Evolutionary conservation across 2,888 invertebrate species (phyloP), one percentile per base, ranked within the genome.

Genomic region (Agrotis puta): DNA sequence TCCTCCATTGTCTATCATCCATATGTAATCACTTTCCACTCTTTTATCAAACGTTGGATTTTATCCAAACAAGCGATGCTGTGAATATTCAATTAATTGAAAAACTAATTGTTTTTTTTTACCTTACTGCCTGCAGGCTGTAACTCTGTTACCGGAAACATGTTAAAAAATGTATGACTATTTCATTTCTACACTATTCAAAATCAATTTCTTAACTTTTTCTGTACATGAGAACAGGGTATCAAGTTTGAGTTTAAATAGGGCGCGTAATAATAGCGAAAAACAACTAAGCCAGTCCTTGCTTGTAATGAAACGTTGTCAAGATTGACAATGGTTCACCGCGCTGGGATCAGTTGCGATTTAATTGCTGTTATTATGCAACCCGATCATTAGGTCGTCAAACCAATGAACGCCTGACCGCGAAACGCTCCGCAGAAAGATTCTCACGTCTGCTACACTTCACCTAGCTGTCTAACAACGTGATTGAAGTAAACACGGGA

Each of bases 351-450:
- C 85, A 82, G 83, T 85, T 81, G 80, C 85, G 82, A 89, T 89
- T 88, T 92, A 93, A 94, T 94, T 92, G 89, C 90, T 90, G 91
- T 92, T 91, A 93, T 94, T 94, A 92, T 88, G 87, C 87, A 88
- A 89, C 86, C 76, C 84, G 85, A 81, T 87, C 80, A 91, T 92
- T 92, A 91, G 88, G 83, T 89, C 87, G 88, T 88, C 89, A 87
- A 82, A 81, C 83, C 81, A 86, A 79, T 81, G 82, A 85, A 78
- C 82, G 85, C 82, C 89, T 82, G 66, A 71, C 82, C 82, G 82
- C 78, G 80, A 84, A 85, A 83, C 72, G 11, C 61, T 43, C n/a
- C 45, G 74, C 78, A 77, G 54, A 70, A 72, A 80, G 81, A 71
- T 88, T 88, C 88, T 88, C 88, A 89, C 87, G 88, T 87, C 85